A percentile compares a stretch with the other conserved stretches of the same genome.
These are phyloP conservation scores for Brachylomia viminalis DNA, from an alignment of 2,888 invertebrate genomes.

Conservation along the genomic window DNA sequence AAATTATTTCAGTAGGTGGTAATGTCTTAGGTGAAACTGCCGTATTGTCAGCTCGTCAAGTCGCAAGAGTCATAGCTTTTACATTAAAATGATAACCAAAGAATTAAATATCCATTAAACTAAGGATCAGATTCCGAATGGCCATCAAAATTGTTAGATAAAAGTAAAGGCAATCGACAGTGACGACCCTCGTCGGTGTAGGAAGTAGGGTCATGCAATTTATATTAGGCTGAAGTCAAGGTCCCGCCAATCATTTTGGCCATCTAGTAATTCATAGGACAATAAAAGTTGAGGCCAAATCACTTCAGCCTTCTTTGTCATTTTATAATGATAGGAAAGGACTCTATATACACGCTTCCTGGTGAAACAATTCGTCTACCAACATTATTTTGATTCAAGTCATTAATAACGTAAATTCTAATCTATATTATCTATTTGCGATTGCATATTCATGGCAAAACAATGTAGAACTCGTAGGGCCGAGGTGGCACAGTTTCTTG, in stretches of 20 bases:
- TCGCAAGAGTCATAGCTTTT: constrained; percentile 7
- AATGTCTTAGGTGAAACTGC: constrained; percentile 4
- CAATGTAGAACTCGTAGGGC: constrained; percentile 85
- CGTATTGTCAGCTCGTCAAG: constrained; percentile 1
- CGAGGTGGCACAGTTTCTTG: constrained; percentile 89
- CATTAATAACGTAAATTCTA: constrained; percentile 55
- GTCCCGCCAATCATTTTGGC: constrained; percentile 87
- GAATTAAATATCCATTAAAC: constrained; percentile 57
- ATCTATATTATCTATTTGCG: constrained; percentile 74
- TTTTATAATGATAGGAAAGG: constrained; percentile 55
- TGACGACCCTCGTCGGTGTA: constrained; percentile 83
- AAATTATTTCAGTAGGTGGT: constrained; percentile 10
- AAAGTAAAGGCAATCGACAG: constrained; percentile 81
- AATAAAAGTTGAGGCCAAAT: constrained; percentile 85
- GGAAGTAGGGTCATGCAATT: constrained; percentile 88
- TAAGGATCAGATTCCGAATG: constrained; percentile 60
- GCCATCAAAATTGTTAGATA: constrained; percentile 75
- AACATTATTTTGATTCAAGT: constrained; percentile 20
- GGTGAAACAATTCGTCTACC: constrained; percentile 42
- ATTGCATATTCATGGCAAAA: constrained; percentile 84
- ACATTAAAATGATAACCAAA: constrained; percentile 38
- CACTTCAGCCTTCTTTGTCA: constrained; percentile 67
- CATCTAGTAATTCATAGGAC: constrained; percentile 86
- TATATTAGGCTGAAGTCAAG: constrained; percentile 88
- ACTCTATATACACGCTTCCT: constrained; percentile 55